These are phyloP conservation scores for Brachionus sp. DNA, from an alignment of 1,140 invertebrate species.

Conservation along the genomic window DNA sequence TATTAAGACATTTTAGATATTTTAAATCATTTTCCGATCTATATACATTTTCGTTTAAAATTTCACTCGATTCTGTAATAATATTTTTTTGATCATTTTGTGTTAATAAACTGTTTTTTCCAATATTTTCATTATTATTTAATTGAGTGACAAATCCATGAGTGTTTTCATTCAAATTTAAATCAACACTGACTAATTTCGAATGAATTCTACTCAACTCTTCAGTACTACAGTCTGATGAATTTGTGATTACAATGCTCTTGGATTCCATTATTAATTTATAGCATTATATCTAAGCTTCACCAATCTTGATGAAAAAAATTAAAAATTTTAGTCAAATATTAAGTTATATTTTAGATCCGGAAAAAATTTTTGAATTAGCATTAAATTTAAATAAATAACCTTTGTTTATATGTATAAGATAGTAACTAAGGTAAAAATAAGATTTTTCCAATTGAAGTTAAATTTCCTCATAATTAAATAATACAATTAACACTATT, in stretches of 20 bases:
- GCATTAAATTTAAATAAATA: no score
- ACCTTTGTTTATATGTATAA: no score
- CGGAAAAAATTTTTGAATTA: no score
- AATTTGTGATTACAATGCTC: neutral
- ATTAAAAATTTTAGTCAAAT: neutral
- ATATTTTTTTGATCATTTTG: neutral
- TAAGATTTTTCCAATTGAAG: no score
- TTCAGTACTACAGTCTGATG: neutral
- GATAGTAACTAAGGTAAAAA: no score
- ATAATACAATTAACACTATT: no score
- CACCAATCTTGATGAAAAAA: neutral
- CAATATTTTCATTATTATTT: neutral
- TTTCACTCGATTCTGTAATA: neutral
- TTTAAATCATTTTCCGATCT: neutral
- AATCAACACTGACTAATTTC: neutral
- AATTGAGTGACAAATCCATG: slow-evolving; percentile 33
- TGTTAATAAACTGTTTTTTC: neutral
- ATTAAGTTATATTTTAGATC: no score
- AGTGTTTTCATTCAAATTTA: slow-evolving; percentile 24
- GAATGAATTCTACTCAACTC: neutral
- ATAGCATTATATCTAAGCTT: neutral
- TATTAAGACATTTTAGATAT: neutral
- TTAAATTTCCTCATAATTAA: no score
- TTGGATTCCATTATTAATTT: neutral
- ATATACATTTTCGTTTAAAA: neutral